Evolutionary conservation across 2,888 invertebrate species (phyloP).

Genomic region (Hirudinaria manillensis): DNA sequence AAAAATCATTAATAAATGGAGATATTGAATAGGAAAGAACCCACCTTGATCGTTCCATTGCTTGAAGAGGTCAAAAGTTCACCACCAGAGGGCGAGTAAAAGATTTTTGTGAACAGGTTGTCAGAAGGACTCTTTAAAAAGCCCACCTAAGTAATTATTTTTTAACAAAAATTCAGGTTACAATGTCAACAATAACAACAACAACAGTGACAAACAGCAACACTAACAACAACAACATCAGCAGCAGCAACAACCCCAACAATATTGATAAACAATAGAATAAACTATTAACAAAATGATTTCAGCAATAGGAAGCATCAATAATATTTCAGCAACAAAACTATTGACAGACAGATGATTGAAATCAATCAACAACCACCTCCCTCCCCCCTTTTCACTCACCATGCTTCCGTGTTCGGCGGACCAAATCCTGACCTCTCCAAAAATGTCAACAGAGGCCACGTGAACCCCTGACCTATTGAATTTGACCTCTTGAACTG

Average conservation of each 20-base stretch:
- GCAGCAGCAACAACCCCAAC: background rate
- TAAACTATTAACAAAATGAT: too few species aligned
- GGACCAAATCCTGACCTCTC: conserved; percentile 53
- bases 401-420: conserved; percentile 49
- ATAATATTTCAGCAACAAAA: too few species aligned
- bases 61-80: background rate
- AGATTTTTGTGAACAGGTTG: background rate
- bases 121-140: background rate
- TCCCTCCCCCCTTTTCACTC: background rate
- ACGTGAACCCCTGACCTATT: conserved; percentile 48
- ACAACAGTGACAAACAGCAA: background rate
- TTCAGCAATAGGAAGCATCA: too few species aligned
- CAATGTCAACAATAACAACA: too few species aligned
- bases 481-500: conserved; percentile 51
- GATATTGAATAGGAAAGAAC: too few species aligned
- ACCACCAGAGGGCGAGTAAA: background rate
- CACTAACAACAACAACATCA: background rate
- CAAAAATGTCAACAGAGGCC: conserved; percentile 52
- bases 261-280: too few species aligned
- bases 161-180: background rate
- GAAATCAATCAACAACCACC: too few species aligned
- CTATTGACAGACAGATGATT: too few species aligned
- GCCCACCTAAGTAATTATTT: conserved; percentile 3
- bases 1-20: too few species aligned
- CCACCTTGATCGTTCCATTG: conserved; percentile 49